phyloP scores from a whole-genome alignment of 2,888 invertebrate genomes.

The Lepidocyrtoides sp. region DNA sequence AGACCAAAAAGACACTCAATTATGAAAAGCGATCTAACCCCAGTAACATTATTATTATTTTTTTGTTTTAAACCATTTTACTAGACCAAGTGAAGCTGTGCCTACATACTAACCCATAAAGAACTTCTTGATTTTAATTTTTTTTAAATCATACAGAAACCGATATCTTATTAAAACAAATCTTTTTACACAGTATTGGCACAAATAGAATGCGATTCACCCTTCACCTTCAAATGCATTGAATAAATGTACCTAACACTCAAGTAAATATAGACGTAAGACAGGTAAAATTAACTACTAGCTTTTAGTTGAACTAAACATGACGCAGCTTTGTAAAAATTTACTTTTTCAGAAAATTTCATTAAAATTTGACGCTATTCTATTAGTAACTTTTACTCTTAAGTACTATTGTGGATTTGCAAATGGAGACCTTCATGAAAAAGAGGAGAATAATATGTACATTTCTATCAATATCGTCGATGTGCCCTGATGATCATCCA shows the following conservation, averaged over 20 bases:
- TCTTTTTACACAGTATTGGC: slow-evolving; percentile 79
- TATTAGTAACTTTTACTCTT: not conserved
- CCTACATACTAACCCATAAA: not conserved
- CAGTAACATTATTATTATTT: no score
- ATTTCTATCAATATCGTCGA: not conserved
- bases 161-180: slow-evolving; percentile 69
- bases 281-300: no score
- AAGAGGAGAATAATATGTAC: not conserved
- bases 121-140: not conserved
- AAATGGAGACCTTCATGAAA: slow-evolving; percentile 68
- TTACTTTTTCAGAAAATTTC: not conserved
- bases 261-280: no score
- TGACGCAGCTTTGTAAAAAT: not conserved
- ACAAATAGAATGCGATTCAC: slow-evolving; percentile 70
- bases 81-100: slow-evolving; percentile 19
- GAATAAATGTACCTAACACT: not conserved
- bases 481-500: no score
- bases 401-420: slow-evolving; percentile 44
- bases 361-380: no score
- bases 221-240: slow-evolving; percentile 45
- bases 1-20: slow-evolving; percentile 76
- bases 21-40: no score
- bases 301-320: not conserved
- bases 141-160: slow-evolving; percentile 23
- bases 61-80: no score